These are phyloP conservation scores for Coreius guichenoti DNA, from an alignment of 2,797 vertebrate genomes.

Conservation along the genomic window DNA sequence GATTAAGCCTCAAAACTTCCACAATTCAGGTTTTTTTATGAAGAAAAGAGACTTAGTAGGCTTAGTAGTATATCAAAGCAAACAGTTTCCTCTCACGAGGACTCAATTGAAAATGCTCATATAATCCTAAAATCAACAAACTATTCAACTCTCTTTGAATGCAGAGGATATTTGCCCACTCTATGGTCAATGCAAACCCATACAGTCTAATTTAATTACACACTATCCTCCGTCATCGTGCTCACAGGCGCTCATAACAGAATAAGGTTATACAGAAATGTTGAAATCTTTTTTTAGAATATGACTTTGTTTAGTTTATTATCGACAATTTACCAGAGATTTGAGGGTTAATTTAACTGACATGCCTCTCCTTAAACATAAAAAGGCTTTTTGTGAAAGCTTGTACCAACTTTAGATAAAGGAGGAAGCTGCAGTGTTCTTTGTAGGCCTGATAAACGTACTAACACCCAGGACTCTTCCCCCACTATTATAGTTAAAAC, in stretches of 20 bases:
- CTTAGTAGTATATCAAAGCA: not conserved
- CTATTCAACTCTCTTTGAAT: conserved; percentile 5
- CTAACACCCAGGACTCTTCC: conserved; percentile 32
- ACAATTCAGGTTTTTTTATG: conserved; percentile 1
- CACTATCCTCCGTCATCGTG: not conserved
- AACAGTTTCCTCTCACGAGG: not conserved
- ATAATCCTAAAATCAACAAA: conserved; percentile 45
- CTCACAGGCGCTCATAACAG: not conserved
- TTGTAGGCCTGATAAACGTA: conserved; percentile 51
- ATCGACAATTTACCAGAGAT: not conserved
- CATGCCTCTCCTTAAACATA: not conserved
- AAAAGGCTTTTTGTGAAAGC: conserved; percentile 4
- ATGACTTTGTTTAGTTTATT: not conserved
- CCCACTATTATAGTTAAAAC: not conserved
- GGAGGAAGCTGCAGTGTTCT: conserved; percentile 38
- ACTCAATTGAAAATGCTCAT: not conserved
- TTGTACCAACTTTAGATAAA: not conserved
- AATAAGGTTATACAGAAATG: not conserved
- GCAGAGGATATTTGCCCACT: not conserved
- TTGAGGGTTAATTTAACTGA: not conserved
- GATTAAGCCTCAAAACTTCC: not conserved
- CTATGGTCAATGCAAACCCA: not conserved
- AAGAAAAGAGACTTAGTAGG: not conserved
- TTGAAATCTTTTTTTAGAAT: not conserved
- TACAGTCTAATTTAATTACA: not conserved